Conservation (phyloP, 2,888 invertebrate species). For the Epinotia brunnichana region DNA sequence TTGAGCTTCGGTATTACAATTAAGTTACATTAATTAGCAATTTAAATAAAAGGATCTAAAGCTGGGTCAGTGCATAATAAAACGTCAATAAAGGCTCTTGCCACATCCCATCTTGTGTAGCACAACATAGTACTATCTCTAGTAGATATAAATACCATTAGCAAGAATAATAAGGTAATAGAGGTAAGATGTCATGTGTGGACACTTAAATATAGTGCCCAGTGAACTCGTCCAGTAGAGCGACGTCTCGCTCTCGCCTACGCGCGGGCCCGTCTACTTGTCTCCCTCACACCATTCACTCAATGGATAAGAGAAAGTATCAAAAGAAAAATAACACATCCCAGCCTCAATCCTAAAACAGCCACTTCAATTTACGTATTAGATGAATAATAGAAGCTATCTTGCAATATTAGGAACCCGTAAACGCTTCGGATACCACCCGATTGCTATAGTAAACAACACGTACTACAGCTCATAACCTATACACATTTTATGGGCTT, state of each 20-base stretch:
- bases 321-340: constrained; percentile 80
- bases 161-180: constrained; percentile 54
- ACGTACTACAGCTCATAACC: constrained; percentile 65
- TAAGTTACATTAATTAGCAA: constrained; percentile 45
- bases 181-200: constrained; percentile 62
- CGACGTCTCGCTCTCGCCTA: constrained; percentile 66
- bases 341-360: constrained; percentile 59
- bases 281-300: constrained; percentile 80
- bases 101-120: constrained; percentile 31
- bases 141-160: constrained; percentile 31
- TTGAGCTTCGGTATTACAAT: constrained; percentile 32
- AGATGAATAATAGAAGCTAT: constrained; percentile 1
- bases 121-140: constrained; percentile 13
- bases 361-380: constrained; percentile 11
- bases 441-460: constrained; percentile 64
- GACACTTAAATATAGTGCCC: constrained; percentile 56
- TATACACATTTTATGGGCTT: constrained; percentile 56
- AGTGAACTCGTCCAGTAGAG: constrained; percentile 66
- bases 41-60: constrained; percentile 46
- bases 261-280: constrained; percentile 52
- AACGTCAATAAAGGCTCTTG: constrained; percentile 45
- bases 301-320: constrained; percentile 81
- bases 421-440: constrained; percentile 46
- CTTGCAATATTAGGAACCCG: constrained; percentile 45
- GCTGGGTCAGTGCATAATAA: constrained; percentile 46